phyloP scores from a whole-genome alignment of 2,888 invertebrate species.

The Agonum fuliginosum region DNA sequence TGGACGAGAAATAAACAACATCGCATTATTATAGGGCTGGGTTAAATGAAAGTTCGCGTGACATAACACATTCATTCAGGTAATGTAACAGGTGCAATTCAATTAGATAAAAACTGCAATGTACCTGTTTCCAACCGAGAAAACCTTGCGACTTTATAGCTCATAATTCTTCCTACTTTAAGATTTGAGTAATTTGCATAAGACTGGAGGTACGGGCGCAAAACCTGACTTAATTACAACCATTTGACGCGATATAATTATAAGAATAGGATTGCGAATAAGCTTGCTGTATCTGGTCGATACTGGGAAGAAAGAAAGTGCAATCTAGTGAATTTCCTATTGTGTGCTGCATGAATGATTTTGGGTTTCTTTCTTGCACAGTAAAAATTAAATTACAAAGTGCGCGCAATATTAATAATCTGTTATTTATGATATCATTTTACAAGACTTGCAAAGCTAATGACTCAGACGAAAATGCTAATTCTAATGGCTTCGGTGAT shows the following conservation, averaged over 20 bases:
- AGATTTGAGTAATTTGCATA: constrained; percentile 59
- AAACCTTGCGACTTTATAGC: not conserved
- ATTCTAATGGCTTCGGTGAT: too few relatives aligned
- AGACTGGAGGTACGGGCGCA: not conserved
- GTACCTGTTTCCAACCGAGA: not conserved
- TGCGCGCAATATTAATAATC: not conserved
- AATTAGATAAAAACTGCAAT: not conserved
- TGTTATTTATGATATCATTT: not conserved
- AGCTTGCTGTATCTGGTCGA: constrained; percentile 35
- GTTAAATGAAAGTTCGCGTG: constrained; percentile 26
- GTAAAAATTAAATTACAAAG: not conserved
- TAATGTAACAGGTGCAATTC: constrained; percentile 32
- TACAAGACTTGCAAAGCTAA: not conserved
- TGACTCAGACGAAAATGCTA: not conserved
- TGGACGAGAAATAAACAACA: constrained; percentile 18
- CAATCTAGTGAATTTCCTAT: not conserved
- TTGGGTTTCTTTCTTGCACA: not conserved
- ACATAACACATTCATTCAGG: constrained; percentile 1
- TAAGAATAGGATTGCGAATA: constrained; percentile 25
- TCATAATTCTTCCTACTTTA: constrained; percentile 1
- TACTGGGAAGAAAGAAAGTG: constrained; percentile 8
- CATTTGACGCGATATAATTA: constrained; percentile 10
- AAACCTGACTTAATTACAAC: constrained; percentile 19
- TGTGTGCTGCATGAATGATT: constrained; percentile 8
- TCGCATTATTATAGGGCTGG: not conserved